phyloP scores from a whole-genome alignment of 1,140 invertebrate genomes.

The Episyrphus balteatus region DNA sequence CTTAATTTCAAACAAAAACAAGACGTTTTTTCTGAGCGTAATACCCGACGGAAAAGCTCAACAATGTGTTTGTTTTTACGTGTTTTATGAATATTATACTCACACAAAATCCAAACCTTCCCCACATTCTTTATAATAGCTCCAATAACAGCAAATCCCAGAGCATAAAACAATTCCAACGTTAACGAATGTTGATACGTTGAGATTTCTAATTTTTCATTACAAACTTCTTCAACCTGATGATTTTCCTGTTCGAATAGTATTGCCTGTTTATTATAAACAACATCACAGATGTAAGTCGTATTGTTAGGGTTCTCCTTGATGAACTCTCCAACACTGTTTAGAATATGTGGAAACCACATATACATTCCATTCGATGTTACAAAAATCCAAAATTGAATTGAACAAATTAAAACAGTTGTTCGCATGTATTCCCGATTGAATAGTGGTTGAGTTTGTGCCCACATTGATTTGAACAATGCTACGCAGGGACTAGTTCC shows the following conservation, averaged over 20 bases:
- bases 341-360: slow-evolving; percentile 14
- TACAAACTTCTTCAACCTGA: slow-evolving; percentile 2
- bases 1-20: too few relatives aligned
- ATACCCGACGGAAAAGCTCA: too few relatives aligned
- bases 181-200: slow-evolving; percentile 11
- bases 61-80: too few relatives aligned
- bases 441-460: slow-evolving; percentile 35
- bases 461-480: slow-evolving; percentile 15
- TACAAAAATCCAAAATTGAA: slow-evolving; percentile 7
- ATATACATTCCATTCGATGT: slow-evolving; percentile 18
- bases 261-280: slow-evolving; percentile 8
- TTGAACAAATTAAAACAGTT: slow-evolving; percentile 17
- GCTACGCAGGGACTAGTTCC: neutral
- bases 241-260: neutral
- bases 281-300: slow-evolving; percentile 9
- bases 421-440: slow-evolving; percentile 33
- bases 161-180: slow-evolving; percentile 12
- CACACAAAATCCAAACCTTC: slow-evolving; percentile 12
- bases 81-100: neutral
- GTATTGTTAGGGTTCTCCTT: slow-evolving; percentile 5
- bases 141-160: slow-evolving; percentile 11
- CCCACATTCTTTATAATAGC: slow-evolving; percentile 9
- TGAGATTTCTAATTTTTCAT: slow-evolving; percentile 9
- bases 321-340: slow-evolving; percentile 8
- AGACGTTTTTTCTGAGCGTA: too few relatives aligned